Percentiles rank a stretch among this genome's conserved stretches.
phyloP scores from a whole-genome alignment of 2,888 invertebrate genomes.

The Mythimna impura region DNA sequence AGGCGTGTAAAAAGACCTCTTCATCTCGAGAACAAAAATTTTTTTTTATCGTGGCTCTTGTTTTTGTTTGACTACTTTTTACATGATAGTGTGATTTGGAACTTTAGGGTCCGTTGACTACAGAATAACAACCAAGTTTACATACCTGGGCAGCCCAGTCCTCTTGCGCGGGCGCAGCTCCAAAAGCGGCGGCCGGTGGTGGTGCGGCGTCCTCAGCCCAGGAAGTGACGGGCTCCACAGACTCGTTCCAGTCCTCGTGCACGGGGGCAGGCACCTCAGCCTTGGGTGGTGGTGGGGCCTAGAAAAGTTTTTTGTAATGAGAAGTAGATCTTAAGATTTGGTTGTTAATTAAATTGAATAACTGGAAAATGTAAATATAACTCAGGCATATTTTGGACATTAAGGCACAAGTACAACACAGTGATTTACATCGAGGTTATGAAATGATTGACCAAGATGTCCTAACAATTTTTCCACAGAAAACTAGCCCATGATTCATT shows the following conservation, averaged over 20 bases:
- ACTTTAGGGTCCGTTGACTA: no score
- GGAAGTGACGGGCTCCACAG: constrained; percentile 85
- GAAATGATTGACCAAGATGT: neutral
- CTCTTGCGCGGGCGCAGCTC: constrained; percentile 86
- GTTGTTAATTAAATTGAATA: neutral
- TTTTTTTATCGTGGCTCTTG: neutral
- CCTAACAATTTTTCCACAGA: neutral
- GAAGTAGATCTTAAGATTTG: neutral
- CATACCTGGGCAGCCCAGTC: constrained; percentile 91
- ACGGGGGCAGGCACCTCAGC: constrained; percentile 83
- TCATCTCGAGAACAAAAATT: rapidly evolving
- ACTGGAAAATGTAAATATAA: neutral
- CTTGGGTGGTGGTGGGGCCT: constrained; percentile 85
- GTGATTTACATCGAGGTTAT: neutral
- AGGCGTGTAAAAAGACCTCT: neutral
- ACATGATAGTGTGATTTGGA: neutral
- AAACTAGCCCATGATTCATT: neutral
- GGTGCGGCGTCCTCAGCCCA: constrained; percentile 85
- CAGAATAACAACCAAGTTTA: neutral
- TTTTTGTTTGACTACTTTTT: neutral
- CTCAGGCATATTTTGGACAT: no score
- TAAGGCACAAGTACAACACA: neutral
- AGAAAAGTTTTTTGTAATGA: constrained; percentile 17
- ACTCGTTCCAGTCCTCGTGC: constrained; percentile 85
- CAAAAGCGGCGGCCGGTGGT: constrained; percentile 78